Base-by-base conservation (phyloP, 2,888 invertebrate species). In the Limnephilus lunatus region DNA sequence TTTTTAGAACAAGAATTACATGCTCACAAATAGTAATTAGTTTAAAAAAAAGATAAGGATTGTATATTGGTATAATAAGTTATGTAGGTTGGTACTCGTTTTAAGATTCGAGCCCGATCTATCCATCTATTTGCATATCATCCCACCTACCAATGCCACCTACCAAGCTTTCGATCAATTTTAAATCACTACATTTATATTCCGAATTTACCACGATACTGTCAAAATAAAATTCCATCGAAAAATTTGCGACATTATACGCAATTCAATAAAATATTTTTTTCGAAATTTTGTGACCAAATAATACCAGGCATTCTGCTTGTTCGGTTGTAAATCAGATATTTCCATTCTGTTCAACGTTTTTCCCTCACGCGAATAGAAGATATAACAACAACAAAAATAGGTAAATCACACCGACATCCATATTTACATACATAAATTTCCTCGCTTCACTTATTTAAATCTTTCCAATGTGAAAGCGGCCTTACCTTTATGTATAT, bases 381-480 rank as follows among this genome's bases (percentile, higher is more conserved):
- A 68, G 68, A n/a, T n/a, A 68, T 25, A 25, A 48, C 44, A 44
- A 39, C 39, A 53, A 68, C 4, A 35, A 25, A 68, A 68, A 68
- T 5, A 68, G 68, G 68, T 68, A 68, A 68, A 68, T 68, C 68
- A 68, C 25, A 68, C 68, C 25, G 68, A 68, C 68, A 68, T 25
- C 68, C 68, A 68, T 9, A 68, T 68, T 68, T 68, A 68, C 68
- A 68, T 68, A 68, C 68, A 68, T 68, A 68, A 25, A 68, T 68
- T 68, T 68, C 68, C 68, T 68, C 68, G n/a, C 68, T 68, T 68
- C 68, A 68, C 68, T 68, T 68, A 68, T 68, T 68, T 68, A 68
- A 68, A 68, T 68, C 68, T n/a, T 68, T n/a, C 68, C 25, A 68
- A 68, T 68, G 25, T 68, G n/a, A 68, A 68, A n/a, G 68, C 68